Conservation (phyloP, 2,113 vertebrate genomes). For the Podarcis muralis region DNA sequence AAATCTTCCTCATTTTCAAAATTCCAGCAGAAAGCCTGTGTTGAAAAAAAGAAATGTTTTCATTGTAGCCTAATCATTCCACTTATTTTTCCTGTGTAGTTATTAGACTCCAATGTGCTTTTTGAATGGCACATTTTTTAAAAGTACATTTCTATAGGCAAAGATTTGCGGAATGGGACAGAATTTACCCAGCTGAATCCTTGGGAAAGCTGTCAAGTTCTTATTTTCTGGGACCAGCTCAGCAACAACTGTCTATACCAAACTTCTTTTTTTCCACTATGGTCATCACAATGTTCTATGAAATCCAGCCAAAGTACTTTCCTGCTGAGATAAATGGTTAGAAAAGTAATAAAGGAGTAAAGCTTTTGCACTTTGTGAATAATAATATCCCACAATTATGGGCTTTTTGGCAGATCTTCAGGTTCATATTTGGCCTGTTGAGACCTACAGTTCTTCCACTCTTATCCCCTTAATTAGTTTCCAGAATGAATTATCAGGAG, state of each 20-base stretch:
- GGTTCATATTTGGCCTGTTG: not conserved
- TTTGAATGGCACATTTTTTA: not conserved
- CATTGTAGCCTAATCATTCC: too few species aligned
- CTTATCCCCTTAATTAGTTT: not conserved
- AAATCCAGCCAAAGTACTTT: constrained; percentile 1
- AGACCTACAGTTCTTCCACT: not conserved
- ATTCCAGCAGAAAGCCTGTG: not conserved
- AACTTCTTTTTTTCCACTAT: not conserved
- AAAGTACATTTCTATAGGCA: not conserved
- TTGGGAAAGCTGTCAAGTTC: not conserved
- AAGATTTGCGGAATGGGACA: not conserved
- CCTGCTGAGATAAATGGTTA: not conserved
- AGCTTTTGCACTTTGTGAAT: not conserved
- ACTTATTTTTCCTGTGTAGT: not conserved
- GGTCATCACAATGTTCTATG: not conserved
- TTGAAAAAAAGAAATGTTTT: not conserved
- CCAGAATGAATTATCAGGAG: not conserved
- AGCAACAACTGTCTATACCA: not conserved
- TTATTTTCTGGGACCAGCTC: not conserved
- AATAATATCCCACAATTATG: not conserved
- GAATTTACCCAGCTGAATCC: not conserved
- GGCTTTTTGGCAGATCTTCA: not conserved
- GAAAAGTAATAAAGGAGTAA: not conserved
- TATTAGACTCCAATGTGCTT: not conserved
- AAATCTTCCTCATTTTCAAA: not conserved